Percentiles rank a stretch among this genome's conserved stretches.
phyloP scores from a whole-genome alignment of 2,888 invertebrate genomes.

The Andrena bicolor region DNA sequence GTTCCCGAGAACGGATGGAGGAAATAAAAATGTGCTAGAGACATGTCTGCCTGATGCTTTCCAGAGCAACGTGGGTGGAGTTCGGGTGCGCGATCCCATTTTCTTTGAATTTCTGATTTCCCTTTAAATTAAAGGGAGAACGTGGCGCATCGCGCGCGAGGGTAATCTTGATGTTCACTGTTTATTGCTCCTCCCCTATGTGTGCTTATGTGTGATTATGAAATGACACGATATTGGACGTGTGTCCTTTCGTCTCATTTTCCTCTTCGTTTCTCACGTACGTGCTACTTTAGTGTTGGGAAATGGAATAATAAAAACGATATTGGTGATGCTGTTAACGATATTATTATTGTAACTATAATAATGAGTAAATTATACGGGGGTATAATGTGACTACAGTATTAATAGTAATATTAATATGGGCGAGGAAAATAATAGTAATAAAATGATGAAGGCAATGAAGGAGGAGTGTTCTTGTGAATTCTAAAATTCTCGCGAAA shows the following conservation, averaged over 20 bases:
- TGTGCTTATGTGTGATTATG: neutral
- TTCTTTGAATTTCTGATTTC: neutral
- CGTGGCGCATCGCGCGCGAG: conserved; percentile 34
- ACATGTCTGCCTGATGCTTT: conserved; percentile 65
- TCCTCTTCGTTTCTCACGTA: neutral
- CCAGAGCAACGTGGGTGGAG: conserved; percentile 8
- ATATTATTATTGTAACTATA: conserved; percentile 26
- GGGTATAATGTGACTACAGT: neutral
- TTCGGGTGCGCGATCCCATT: conserved; percentile 26
- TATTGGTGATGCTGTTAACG: conserved; percentile 25
- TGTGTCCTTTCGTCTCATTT: neutral
- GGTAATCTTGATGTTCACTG: conserved; percentile 69
- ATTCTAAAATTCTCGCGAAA: neutral
- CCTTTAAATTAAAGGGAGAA: conserved; percentile 26
- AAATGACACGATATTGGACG: conserved; percentile 4
- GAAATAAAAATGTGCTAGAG: conserved; percentile 61
- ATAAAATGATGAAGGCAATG: conserved; percentile 6
- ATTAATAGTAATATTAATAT: conserved; percentile 33
- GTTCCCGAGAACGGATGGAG: conserved; percentile 40
- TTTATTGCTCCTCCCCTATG: conserved; percentile 19
- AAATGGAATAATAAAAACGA: conserved; percentile 40
- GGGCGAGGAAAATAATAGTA: conserved; percentile 7
- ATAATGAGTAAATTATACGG: conserved; percentile 38
- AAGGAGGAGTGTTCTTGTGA: conserved; percentile 3
- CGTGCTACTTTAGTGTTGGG: neutral